Base-by-base conservation (phyloP, 2,113 vertebrate genomes). In the Rhinoptilus africanus region DNA sequence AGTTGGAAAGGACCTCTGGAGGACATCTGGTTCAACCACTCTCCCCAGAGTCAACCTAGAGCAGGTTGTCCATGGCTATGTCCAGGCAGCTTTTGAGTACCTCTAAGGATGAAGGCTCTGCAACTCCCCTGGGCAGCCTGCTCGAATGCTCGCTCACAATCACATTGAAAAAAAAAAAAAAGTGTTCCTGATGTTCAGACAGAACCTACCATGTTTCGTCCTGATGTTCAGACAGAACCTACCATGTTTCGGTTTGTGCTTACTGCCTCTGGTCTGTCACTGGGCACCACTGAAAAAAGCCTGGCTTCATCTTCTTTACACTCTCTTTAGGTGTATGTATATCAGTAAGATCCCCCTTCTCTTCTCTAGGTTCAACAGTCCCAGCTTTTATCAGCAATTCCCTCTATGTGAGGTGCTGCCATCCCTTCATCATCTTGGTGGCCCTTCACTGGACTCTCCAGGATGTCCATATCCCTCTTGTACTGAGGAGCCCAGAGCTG, bases 371-470 rank as follows among this genome's bases (percentile, higher is more conserved):
- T 12, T 62, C 10, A 39, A 11, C 3, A 50, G 16, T 28, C 12
- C 3, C 63, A 77, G 32, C 24, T 73, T 39, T 54, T 24, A 51
- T 5, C 23, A 67, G 11, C 41, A 7, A 19, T 69, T 48, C 23
- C 23, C 48, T 13, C 6, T 4, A 10, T 0, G 1, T 3, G 12
- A 84, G 24, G 26, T 26, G 8, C 27, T 37, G 8, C 34, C 14
- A 14, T 17, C 19, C 62, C 47, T 72, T 45, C 32, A 27, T 1
- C 27, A 8, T 5, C 63, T 34, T n/a, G 47, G 14, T 28, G 37
- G 27, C 23, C 17, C 18, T 39, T 30, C 12, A 0, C 21, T 23
- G 21, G 21, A 9, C n/a, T 59, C 14, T 27, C 30, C 17, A 47
- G 11, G 12, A n/a, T 3, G 5, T 16, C 10, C 41, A 5, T 2